A percentile compares a stretch with the other conserved stretches of the same genome.
Conservation (phyloP, 2,113 vertebrate genomes). For the Jacana jacana region DNA sequence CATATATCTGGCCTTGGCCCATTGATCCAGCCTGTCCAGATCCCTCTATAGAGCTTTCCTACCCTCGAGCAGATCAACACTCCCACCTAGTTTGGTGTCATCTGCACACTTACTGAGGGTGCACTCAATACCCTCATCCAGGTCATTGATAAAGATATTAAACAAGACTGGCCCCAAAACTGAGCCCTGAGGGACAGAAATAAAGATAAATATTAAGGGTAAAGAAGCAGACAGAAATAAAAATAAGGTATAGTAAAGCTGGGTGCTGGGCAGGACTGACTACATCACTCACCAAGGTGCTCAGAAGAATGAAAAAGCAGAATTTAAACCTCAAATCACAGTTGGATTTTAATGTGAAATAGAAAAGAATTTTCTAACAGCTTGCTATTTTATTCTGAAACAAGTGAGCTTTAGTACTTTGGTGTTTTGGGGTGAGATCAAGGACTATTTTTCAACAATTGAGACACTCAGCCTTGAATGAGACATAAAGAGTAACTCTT, state of each 20-base stretch:
- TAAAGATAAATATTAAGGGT: too few relatives aligned
- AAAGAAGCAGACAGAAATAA: background rate
- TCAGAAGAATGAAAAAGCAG: background rate
- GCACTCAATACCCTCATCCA: too few relatives aligned
- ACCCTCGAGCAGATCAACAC: too few relatives aligned
- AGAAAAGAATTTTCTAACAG: background rate
- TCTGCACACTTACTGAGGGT: too few relatives aligned
- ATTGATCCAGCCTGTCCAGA: too few relatives aligned
- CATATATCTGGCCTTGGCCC: too few relatives aligned
- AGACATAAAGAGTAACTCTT: background rate
- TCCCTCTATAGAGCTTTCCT: too few relatives aligned
- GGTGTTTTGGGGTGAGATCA: background rate
- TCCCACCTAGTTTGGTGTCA: too few relatives aligned
- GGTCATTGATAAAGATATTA: too few relatives aligned
- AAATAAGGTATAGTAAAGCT: background rate
- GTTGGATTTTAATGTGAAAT: background rate
- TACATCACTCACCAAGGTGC: background rate
- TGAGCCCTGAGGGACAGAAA: too few relatives aligned
- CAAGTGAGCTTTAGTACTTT: background rate
- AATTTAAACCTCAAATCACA: background rate
- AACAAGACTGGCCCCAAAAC: too few relatives aligned
- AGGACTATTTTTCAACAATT: background rate
- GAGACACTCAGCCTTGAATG: background rate
- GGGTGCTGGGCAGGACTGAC: background rate
- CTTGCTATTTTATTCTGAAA: background rate